A percentile compares a stretch with the other conserved stretches of the same genome.
Evolutionary conservation across 2,797 vertebrate species (phyloP).

Genomic region (Gallinago nigripennis): DNA sequence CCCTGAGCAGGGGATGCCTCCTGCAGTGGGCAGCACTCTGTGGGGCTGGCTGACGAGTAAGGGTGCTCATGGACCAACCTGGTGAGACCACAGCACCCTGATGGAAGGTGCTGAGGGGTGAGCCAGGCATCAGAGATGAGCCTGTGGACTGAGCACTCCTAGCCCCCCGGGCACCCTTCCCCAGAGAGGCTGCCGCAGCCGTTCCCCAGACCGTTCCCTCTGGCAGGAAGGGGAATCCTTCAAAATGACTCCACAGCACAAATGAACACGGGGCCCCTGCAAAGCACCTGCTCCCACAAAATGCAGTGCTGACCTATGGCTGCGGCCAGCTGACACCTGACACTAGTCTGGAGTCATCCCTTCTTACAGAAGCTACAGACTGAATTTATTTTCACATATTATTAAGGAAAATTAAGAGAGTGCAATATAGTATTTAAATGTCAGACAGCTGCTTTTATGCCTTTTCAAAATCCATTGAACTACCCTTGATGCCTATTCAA

Average conservation of each 20-base stretch:
- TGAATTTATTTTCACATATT: background rate
- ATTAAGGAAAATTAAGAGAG: background rate
- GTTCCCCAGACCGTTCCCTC: background rate
- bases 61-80: too few relatives aligned
- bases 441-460: background rate
- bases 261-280: background rate
- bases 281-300: accelerated
- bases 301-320: background rate
- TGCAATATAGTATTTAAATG: background rate
- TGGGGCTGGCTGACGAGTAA: too few relatives aligned
- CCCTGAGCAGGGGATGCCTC: background rate
- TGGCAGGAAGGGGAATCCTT: background rate
- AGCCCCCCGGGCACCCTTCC: too few relatives aligned
- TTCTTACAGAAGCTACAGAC: background rate
- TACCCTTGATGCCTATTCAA: background rate
- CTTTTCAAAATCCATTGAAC: background rate
- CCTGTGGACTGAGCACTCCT: too few relatives aligned
- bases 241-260: accelerated
- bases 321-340: background rate
- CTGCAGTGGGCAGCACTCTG: too few relatives aligned
- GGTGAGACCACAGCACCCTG: too few relatives aligned
- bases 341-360: background rate
- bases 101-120: too few relatives aligned
- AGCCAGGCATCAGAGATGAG: background rate
- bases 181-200: too few relatives aligned